Percentiles rank a stretch among this genome's conserved stretches.
phyloP scores from a whole-genome alignment of 2,113 vertebrate genomes.

The Bubo scandiacus region DNA sequence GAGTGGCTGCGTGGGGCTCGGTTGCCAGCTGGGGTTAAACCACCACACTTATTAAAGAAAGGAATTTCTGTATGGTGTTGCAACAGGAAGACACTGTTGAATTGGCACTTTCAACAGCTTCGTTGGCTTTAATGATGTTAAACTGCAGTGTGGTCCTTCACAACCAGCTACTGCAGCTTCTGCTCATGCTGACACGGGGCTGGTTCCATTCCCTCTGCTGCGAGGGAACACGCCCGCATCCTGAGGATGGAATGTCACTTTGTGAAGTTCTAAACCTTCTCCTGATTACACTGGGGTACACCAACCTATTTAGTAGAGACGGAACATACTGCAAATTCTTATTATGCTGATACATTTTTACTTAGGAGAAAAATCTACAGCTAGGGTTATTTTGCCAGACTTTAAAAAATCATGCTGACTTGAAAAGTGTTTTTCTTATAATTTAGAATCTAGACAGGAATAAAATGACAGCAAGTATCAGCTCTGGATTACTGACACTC shows the following conservation, averaged over 20 bases:
- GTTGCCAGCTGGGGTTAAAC: no score
- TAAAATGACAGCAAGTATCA: background rate
- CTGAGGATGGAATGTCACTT: no score
- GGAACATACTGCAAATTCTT: background rate
- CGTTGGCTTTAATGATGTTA: rapidly evolving
- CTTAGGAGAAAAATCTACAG: background rate
- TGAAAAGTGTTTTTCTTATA: background rate
- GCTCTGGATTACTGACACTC: background rate
- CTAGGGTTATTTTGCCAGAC: background rate
- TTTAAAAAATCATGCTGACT: background rate
- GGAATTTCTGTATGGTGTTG: background rate
- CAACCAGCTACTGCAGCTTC: rapidly evolving
- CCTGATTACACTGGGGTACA: background rate
- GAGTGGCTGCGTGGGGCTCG: no score
- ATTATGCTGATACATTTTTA: rapidly evolving
- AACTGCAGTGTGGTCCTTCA: rapidly evolving
- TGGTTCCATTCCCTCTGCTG: background rate
- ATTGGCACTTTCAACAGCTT: background rate
- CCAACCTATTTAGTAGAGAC: background rate
- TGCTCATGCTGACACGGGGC: no score
- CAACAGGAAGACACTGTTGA: background rate
- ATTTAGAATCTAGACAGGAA: background rate
- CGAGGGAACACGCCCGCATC: background rate
- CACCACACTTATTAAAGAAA: background rate
- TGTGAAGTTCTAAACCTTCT: background rate